Percentiles rank a stretch among this genome's conserved stretches.
phyloP scores from a whole-genome alignment of 2,888 invertebrate species.

The Meiosimyza decipiens region DNA sequence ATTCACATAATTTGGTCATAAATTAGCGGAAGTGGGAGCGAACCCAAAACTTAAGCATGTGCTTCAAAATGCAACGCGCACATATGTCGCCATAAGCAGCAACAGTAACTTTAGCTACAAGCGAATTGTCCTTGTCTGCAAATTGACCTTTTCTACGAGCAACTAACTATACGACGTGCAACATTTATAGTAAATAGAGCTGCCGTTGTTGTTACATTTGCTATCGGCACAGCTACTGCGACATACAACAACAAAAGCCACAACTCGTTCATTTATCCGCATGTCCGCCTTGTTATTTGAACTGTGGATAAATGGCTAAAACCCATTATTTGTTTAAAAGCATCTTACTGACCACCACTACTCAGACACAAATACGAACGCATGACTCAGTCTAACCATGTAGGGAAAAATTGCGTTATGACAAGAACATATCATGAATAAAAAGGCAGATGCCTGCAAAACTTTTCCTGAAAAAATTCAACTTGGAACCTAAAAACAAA shows the following conservation, averaged over 20 bases:
- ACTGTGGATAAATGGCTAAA: conserved; percentile 47
- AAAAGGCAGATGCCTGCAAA: too few species aligned
- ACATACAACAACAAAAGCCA: neutral
- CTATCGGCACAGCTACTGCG: neutral
- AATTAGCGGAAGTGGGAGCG: conserved; percentile 14
- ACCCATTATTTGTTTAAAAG: conserved; percentile 48
- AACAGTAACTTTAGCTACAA: conserved; percentile 2
- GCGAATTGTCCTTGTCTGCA: conserved; percentile 26
- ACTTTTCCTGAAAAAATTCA: too few species aligned
- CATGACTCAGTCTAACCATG: neutral
- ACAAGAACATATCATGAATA: too few species aligned
- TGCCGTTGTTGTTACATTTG: conserved; percentile 33
- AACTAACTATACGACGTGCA: neutral
- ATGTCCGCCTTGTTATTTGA: conserved; percentile 26
- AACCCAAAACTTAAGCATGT: neutral
- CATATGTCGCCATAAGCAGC: conserved; percentile 7
- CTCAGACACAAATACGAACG: neutral
- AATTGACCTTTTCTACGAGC: conserved; percentile 25
- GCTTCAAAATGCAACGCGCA: neutral
- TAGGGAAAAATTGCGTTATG: too few species aligned
- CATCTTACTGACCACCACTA: neutral
- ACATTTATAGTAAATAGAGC: conserved; percentile 8
- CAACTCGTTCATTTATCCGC: conserved; percentile 29
- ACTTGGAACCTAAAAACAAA: too few species aligned
- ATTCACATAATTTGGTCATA: conserved; percentile 24